These are phyloP conservation scores for Toxotes lorentzi DNA, from an alignment of 2,797 vertebrate genomes.

Conservation along the genomic window DNA sequence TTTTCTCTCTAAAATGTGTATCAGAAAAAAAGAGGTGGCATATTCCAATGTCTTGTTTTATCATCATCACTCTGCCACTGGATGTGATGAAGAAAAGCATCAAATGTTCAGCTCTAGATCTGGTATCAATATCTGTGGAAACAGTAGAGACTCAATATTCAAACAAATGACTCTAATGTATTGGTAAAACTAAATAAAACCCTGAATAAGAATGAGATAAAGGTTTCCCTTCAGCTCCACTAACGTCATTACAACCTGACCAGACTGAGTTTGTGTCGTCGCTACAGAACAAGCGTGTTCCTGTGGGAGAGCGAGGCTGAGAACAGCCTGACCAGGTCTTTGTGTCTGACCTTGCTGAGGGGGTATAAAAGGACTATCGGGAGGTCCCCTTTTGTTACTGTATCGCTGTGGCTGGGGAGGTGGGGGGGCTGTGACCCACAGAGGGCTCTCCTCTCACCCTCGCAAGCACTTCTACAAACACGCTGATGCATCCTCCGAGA, in stretches of 20 bases:
- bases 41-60: neutral
- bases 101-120: neutral
- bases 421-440: slow-evolving; percentile 69
- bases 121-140: neutral
- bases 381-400: slow-evolving; percentile 82
- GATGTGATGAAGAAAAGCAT: neutral
- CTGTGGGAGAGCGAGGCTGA: slow-evolving; percentile 61
- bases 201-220: neutral
- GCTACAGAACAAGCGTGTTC: slow-evolving; percentile 34
- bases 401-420: slow-evolving; percentile 72
- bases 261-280: slow-evolving; percentile 8
- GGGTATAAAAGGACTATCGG: slow-evolving; percentile 66
- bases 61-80: neutral
- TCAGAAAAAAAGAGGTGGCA: neutral
- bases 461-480: slow-evolving; percentile 86
- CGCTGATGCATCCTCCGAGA: slow-evolving; percentile 58
- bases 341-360: slow-evolving; percentile 77
- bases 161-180: neutral
- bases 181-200: neutral
- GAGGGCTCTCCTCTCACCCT: slow-evolving; percentile 77
- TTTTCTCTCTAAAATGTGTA: neutral
- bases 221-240: neutral
- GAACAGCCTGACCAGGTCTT: slow-evolving; percentile 75
- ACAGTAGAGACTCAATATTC: neutral
- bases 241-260: neutral